Evolutionary conservation across 1,140 invertebrate species (phyloP).

Genomic region (Cecropterus lyciades): DNA sequence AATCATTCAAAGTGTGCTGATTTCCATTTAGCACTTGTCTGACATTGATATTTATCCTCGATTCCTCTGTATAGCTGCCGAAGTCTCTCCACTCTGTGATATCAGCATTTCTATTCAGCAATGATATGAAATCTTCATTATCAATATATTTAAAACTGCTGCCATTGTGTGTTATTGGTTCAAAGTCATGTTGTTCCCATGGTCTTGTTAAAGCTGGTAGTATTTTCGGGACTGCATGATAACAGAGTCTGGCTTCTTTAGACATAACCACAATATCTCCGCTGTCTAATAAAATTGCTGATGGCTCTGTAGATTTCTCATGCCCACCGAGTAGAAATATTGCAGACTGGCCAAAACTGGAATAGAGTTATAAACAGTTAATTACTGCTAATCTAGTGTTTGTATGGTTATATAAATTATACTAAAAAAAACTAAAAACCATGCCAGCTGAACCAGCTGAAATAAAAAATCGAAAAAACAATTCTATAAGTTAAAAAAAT

Average conservation of each 20-base stretch:
- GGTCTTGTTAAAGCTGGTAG: slow-evolving; percentile 75
- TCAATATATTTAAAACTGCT: slow-evolving; percentile 56
- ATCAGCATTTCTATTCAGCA: slow-evolving; percentile 53
- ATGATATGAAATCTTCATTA: slow-evolving; percentile 41
- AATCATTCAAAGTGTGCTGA: slow-evolving; percentile 58
- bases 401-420: too few species aligned
- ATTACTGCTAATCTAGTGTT: too few species aligned
- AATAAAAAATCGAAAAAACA: too few species aligned
- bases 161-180: slow-evolving; percentile 26
- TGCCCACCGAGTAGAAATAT: slow-evolving; percentile 93
- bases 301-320: slow-evolving; percentile 86
- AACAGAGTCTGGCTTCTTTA: slow-evolving; percentile 89
- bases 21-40: slow-evolving; percentile 74
- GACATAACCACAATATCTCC: slow-evolving; percentile 95
- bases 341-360: slow-evolving; percentile 94
- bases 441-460: too few species aligned
- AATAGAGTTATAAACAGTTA: too few species aligned
- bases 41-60: slow-evolving; percentile 79
- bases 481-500: too few species aligned
- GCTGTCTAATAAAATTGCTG: slow-evolving; percentile 89
- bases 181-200: slow-evolving; percentile 75
- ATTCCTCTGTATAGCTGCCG: slow-evolving; percentile 62
- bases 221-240: slow-evolving; percentile 94
- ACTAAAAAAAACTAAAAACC: too few species aligned
- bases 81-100: slow-evolving; percentile 56